Percentiles rank a stretch among this genome's conserved stretches.
Evolutionary conservation across 92 coral and sea anemone species (phyloP).

Genomic region (Galaxea fascicularis): DNA sequence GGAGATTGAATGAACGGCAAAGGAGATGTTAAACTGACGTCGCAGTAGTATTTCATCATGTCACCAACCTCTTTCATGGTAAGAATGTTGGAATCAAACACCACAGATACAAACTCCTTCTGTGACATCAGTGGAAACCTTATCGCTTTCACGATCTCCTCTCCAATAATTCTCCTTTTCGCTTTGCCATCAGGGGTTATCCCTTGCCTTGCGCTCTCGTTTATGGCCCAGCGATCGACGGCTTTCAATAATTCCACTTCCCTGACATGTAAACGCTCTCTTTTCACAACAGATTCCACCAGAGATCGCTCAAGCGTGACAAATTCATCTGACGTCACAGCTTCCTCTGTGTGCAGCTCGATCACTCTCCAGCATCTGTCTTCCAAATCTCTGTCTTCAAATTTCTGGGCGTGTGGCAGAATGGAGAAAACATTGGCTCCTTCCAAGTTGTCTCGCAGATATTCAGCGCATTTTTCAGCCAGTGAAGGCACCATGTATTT

Average conservation of each 20-base stretch:
- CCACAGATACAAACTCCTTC: neutral
- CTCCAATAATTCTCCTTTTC: conserved; percentile 3
- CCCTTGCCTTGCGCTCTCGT: neutral
- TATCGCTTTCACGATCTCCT: neutral
- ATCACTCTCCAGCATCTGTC: conserved; percentile 61
- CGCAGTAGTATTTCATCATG: neutral
- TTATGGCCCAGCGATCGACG: conserved; percentile 38
- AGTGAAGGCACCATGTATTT: conserved; percentile 68
- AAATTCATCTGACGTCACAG: conserved; percentile 53
- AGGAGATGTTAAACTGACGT: neutral
- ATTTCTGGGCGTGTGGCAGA: conserved; percentile 52
- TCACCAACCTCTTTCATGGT: neutral
- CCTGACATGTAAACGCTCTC: neutral
- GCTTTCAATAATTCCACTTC: conserved; percentile 50
- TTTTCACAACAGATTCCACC: conserved; percentile 22
- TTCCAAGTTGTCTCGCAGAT: conserved; percentile 35
- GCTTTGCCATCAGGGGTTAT: neutral
- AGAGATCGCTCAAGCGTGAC: conserved; percentile 27
- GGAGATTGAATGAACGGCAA: neutral
- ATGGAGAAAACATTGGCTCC: conserved; percentile 60
- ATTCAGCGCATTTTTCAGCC: conserved; percentile 34
- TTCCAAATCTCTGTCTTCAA: conserved; percentile 46
- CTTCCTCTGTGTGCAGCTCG: conserved; percentile 54
- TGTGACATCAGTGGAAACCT: neutral
- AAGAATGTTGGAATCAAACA: neutral